Percentiles rank a stretch among this genome's conserved stretches.
These are phyloP conservation scores for Pegoplata infirma DNA, from an alignment of 2,888 invertebrate species.

Conservation along the genomic window DNA sequence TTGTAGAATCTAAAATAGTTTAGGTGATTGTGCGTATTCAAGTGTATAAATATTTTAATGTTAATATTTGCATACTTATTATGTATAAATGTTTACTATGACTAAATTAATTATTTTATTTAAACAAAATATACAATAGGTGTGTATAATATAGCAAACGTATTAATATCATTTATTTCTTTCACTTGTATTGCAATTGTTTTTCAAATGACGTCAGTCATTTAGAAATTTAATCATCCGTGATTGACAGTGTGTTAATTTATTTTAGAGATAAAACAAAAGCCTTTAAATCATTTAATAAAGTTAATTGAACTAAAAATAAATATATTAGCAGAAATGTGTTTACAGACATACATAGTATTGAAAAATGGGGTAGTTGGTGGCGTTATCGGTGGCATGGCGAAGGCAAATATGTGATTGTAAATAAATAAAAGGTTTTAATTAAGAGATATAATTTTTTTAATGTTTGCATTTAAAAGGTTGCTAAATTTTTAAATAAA, in stretches of 20 bases:
- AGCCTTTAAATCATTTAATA: constrained; percentile 47
- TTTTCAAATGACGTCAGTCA: constrained; percentile 49
- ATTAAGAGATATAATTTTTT: no score
- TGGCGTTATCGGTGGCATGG: not conserved
- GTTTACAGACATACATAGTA: no score
- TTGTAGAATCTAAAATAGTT: no score
- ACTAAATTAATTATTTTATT: not conserved
- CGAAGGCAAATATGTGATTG: not conserved
- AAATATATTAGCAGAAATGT: no score
- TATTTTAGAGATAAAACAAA: constrained; percentile 46
- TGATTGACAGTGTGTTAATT: constrained; percentile 55
- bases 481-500: no score
- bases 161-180: not conserved
- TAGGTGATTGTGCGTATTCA: not conserved
- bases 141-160: not conserved
- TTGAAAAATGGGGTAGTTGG: not conserved
- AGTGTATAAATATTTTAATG: constrained; percentile 1
- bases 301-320: constrained; percentile 42
- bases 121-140: not conserved
- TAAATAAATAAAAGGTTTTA: no score
- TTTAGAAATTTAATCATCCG: constrained; percentile 46
- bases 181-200: not conserved
- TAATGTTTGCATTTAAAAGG: no score
- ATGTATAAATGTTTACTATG: not conserved
- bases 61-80: constrained; percentile 21